Conservation (phyloP, 2,888 invertebrate species). For the Apotomis betuletana region DNA sequence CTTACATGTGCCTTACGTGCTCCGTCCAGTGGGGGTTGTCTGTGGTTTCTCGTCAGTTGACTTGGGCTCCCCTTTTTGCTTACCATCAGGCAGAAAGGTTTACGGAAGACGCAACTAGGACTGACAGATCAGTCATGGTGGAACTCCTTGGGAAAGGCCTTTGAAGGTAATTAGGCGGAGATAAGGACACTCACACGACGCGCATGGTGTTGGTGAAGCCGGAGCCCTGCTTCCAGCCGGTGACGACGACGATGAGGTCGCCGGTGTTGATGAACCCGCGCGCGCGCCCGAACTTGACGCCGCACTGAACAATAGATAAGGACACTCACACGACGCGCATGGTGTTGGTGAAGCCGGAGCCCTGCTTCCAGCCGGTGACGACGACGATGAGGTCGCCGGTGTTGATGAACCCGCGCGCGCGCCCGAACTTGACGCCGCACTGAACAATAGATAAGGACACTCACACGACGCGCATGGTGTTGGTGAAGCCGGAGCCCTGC, state of each 20-base stretch:
- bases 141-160: no score
- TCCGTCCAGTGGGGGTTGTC: no score
- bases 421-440: conserved; percentile 93
- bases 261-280: conserved; percentile 93
- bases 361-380: conserved; percentile 98
- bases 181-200: conserved; percentile 87
- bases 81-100: no score
- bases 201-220: conserved; percentile 98
- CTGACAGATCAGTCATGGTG: no score
- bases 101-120: no score
- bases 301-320: conserved; percentile 86
- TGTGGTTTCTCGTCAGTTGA: no score
- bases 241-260: conserved; percentile 95
- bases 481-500: conserved; percentile 97
- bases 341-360: conserved; percentile 98
- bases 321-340: conserved; percentile 93
- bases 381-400: conserved; percentile 94
- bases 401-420: conserved; percentile 92
- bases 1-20: no score
- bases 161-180: no score
- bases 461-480: conserved; percentile 96
- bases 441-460: conserved; percentile 83
- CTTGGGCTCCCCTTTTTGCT: no score
- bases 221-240: conserved; percentile 98
- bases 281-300: conserved; percentile 92